These are phyloP conservation scores for Philotrypesis tridentata DNA, from an alignment of 1,140 invertebrate species.

Conservation along the genomic window DNA sequence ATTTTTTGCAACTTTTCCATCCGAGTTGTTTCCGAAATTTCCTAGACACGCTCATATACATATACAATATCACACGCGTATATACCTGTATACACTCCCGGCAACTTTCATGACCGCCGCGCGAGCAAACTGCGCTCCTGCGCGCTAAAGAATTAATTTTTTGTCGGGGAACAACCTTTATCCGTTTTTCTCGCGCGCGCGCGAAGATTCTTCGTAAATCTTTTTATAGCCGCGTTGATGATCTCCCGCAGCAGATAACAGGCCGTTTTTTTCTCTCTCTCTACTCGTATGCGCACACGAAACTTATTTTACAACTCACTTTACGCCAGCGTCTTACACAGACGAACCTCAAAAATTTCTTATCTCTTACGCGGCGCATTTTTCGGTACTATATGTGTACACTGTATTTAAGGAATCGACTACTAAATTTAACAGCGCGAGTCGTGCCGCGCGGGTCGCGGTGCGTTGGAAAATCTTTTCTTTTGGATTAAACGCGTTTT, in stretches of 20 bases:
- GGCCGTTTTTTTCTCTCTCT: not conserved
- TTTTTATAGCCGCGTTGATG: not conserved
- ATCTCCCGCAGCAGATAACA: not conserved
- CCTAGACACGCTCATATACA: too few species aligned
- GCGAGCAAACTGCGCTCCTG: not conserved
- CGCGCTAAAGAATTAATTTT: not conserved
- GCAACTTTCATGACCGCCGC: not conserved
- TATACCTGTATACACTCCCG: not conserved
- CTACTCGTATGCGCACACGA: too few species aligned
- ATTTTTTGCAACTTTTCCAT: too few species aligned
- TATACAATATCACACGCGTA: too few species aligned
- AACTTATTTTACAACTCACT: not conserved
- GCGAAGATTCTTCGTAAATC: not conserved
- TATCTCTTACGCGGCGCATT: not conserved
- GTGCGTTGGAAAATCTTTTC: too few species aligned
- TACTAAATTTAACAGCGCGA: too few species aligned
- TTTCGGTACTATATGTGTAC: not conserved
- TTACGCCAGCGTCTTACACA: not conserved
- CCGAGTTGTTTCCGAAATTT: too few species aligned
- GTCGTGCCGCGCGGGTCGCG: too few species aligned
- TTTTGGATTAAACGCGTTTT: too few species aligned
- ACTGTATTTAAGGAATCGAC: not conserved
- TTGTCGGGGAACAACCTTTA: not conserved
- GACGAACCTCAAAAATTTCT: too few species aligned
- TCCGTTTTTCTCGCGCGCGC: not conserved